Conservation (phyloP, 2,113 vertebrate genomes). For the Nothoprocta perdicaria region DNA sequence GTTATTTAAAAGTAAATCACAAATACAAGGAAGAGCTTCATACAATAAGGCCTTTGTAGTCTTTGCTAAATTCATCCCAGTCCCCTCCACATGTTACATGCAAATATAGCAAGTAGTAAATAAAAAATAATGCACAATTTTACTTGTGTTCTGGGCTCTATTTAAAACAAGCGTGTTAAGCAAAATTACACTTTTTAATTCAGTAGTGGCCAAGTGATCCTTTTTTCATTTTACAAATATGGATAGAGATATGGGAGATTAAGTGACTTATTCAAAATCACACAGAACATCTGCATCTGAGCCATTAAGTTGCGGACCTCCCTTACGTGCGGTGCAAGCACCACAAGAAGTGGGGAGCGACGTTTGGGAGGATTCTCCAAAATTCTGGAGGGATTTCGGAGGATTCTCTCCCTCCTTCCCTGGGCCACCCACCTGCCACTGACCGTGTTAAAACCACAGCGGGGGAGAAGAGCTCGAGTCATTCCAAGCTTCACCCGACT, state of each 20-base stretch:
- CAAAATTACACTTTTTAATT: background rate
- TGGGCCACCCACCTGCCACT: background rate
- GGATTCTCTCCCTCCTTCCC: background rate
- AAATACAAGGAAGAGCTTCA: background rate
- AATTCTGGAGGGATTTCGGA: background rate
- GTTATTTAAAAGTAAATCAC: conserved; percentile 21
- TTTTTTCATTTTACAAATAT: background rate
- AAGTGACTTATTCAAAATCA: background rate
- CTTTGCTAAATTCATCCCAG: background rate
- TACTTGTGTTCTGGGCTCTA: background rate
- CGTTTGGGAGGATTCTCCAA: background rate
- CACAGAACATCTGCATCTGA: background rate
- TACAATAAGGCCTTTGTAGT: background rate
- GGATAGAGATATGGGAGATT: rapidly evolving
- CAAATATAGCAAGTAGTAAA: background rate
- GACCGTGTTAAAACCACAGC: background rate
- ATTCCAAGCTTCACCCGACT: background rate
- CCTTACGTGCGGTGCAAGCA: background rate
- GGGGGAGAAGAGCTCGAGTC: background rate
- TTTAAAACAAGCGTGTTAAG: rapidly evolving
- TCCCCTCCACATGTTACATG: rapidly evolving
- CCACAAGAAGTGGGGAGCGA: background rate
- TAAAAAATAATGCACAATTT: background rate
- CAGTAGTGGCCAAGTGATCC: rapidly evolving
- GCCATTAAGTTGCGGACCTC: background rate